Evolutionary conservation across 1,140 invertebrate species (phyloP).

Genomic region (Lamellibrachia luymesi): DNA sequence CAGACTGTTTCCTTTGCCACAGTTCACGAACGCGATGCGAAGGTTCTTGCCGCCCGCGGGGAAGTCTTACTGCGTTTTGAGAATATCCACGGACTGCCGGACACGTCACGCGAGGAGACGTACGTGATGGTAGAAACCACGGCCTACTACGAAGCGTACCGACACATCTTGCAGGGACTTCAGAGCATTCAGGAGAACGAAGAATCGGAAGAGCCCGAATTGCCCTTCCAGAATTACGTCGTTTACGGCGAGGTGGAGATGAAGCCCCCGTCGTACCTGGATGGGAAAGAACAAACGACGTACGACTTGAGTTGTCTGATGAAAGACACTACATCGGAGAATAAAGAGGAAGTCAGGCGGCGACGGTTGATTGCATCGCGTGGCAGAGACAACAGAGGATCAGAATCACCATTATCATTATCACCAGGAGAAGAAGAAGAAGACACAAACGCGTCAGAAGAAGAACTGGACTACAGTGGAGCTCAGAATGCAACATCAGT

Average conservation of each 20-base stretch:
- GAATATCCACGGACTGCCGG: neutral
- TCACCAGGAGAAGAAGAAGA: too few species aligned
- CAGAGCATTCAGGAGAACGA: slow-evolving; percentile 41
- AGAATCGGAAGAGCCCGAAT: slow-evolving; percentile 19
- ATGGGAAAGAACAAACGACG: neutral
- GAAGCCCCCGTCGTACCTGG: slow-evolving; percentile 38
- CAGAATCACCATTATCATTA: too few species aligned
- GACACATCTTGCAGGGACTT: slow-evolving; percentile 55
- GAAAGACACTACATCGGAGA: neutral
- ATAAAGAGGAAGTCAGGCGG: slow-evolving; percentile 25
- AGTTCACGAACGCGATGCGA: slow-evolving; percentile 51
- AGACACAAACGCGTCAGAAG: too few species aligned
- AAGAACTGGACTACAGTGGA: too few species aligned
- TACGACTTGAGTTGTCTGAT: slow-evolving; percentile 32
- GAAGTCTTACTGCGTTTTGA: neutral
- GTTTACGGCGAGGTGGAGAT: slow-evolving; percentile 37
- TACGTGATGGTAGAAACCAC: slow-evolving; percentile 57
- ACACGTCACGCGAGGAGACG: neutral
- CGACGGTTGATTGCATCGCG: slow-evolving; percentile 22
- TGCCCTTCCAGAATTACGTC: slow-evolving; percentile 54
- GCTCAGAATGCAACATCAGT: too few species aligned
- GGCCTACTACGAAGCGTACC: slow-evolving; percentile 60
- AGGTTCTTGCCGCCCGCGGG: neutral
- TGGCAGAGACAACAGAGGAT: slow-evolving; percentile 9
- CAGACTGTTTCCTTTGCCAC: slow-evolving; percentile 67